A percentile compares a stretch with the other conserved stretches of the same genome.
Evolutionary conservation across 2,797 vertebrate genomes (phyloP).

Genomic region (Protonibea diacanthus): DNA sequence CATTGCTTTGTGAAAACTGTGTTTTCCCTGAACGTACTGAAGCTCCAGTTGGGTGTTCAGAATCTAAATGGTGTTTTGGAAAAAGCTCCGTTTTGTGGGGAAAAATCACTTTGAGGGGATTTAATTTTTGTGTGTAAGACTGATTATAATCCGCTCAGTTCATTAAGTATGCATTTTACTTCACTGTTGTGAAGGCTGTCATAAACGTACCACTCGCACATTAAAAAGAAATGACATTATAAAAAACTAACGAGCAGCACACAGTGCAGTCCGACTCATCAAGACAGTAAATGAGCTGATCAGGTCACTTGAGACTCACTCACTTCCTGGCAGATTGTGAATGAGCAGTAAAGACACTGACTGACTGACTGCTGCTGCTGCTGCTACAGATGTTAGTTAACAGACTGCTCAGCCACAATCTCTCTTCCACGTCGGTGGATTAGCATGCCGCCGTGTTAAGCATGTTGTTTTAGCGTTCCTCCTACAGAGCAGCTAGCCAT

Average conservation of each 20-base stretch:
- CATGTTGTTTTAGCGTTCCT: slow-evolving; percentile 51
- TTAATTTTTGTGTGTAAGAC: not conserved
- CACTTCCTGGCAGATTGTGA: slow-evolving; percentile 25
- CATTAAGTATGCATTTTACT: not conserved
- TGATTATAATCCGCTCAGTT: not conserved
- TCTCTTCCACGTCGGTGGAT: slow-evolving; percentile 38
- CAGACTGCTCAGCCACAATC: slow-evolving; percentile 14
- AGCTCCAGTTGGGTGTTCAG: too few species aligned
- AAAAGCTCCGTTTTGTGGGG: too few species aligned
- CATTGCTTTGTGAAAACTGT: too few species aligned
- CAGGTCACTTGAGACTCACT: slow-evolving; percentile 12
- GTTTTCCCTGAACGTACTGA: too few species aligned
- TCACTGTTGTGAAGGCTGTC: not conserved
- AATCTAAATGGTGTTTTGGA: too few species aligned
- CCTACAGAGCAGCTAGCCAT: slow-evolving; percentile 44
- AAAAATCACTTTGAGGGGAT: too few species aligned
- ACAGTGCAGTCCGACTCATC: not conserved
- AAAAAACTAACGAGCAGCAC: not conserved
- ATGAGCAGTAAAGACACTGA: slow-evolving; percentile 25
- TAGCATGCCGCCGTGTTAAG: slow-evolving; percentile 43
- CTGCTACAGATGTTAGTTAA: slow-evolving; percentile 54
- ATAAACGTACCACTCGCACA: not conserved
- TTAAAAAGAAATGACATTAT: not conserved
- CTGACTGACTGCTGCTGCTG: slow-evolving; percentile 8
- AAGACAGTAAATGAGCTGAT: slow-evolving; percentile 6